Conservation (phyloP, 1,140 invertebrate species). For the Bombyx mandarina region DNA sequence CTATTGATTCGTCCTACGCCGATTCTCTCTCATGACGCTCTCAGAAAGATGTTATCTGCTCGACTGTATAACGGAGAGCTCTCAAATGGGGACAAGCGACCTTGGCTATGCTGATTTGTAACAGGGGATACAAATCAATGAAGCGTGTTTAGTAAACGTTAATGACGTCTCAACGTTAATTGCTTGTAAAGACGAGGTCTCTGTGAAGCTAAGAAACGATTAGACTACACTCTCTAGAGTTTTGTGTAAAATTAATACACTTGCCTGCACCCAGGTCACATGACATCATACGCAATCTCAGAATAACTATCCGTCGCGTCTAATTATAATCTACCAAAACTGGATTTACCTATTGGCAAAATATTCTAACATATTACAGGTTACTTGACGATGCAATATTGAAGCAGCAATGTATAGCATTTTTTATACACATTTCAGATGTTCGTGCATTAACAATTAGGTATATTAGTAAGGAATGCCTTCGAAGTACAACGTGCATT, state of each 20-base stretch:
- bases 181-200: slow-evolving; percentile 10
- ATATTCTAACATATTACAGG: no score
- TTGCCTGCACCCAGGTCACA: slow-evolving; percentile 19
- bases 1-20: slow-evolving; percentile 53
- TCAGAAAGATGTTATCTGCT: slow-evolving; percentile 4
- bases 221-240: no score
- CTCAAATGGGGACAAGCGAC: not conserved
- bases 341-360: no score
- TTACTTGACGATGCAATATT: no score
- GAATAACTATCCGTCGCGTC: slow-evolving; percentile 52
- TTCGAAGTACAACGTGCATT: no score
- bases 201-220: not conserved
- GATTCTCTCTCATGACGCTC: slow-evolving; percentile 26
- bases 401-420: no score
- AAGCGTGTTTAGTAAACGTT: slow-evolving; percentile 15
- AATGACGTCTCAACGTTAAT: slow-evolving; percentile 19
- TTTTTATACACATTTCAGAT: no score
- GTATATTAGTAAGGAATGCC: no score
- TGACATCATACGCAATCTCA: slow-evolving; percentile 46
- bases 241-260: no score
- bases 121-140: slow-evolving; percentile 15
- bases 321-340: slow-evolving; percentile 40
- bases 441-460: no score
- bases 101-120: slow-evolving; percentile 1
- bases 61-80: no score